Evolutionary conservation across 2,113 vertebrate genomes (phyloP).

Genomic region (Psittacus erithacus): DNA sequence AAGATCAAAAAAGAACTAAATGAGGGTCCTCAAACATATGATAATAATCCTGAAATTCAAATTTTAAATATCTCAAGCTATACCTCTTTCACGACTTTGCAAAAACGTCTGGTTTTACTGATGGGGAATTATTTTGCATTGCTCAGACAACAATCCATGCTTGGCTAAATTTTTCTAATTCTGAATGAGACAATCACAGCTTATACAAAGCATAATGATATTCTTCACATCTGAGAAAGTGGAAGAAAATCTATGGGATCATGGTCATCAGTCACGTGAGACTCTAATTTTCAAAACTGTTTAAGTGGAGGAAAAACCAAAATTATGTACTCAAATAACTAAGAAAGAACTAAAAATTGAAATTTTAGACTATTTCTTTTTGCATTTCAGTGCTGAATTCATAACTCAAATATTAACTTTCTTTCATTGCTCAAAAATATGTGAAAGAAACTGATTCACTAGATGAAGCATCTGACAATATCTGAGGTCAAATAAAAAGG

Average conservation of each 20-base stretch:
- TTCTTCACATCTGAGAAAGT: not conserved
- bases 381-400: not conserved
- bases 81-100: not conserved
- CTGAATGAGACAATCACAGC: not conserved
- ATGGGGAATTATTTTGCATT: not conserved
- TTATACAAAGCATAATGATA: not conserved
- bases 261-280: accelerated
- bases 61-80: not conserved
- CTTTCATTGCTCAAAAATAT: not conserved
- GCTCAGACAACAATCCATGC: not conserved
- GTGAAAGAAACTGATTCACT: not conserved
- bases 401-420: not conserved
- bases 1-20: not conserved
- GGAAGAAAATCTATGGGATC: not conserved
- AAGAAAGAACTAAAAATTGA: not conserved
- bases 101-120: not conserved
- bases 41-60: not conserved
- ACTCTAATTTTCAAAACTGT: not conserved
- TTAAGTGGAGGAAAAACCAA: not conserved
- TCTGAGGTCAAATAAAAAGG: not conserved
- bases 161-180: not conserved
- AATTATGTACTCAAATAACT: not conserved
- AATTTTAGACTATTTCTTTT: not conserved
- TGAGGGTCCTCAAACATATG: not conserved
- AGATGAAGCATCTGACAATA: not conserved